Base-by-base conservation (phyloP, 2,888 invertebrate species). In the Sinhomidia bicolor region DNA sequence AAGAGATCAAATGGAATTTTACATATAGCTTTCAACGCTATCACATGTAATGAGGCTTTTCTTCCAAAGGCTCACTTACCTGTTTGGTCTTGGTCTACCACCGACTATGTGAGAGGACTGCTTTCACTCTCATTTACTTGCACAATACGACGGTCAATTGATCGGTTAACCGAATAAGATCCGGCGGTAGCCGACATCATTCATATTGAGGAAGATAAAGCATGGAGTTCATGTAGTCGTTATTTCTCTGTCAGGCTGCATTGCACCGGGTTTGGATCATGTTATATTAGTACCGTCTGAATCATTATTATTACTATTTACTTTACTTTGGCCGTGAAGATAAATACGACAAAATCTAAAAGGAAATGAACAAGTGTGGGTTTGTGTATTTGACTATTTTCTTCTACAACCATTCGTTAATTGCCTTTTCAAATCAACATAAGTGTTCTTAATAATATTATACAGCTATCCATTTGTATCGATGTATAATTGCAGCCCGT, bases 81-180 rank as follows among this genome's bases (percentile, higher is more conserved):
- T 65, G 14, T 23, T 17, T 65, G 1, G n/a, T 17, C 54, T 14
- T 14, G 6, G 60, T 12, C 10, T 12, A 12, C 60, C 17, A 17
- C 32, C 41, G 17, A 20, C n/a, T n/a, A n/a, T n/a, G n/a, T n/a
- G n/a, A n/a, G 32, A 17, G 17, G 41, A 47, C 68, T 82, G 9
- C 68, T 47, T 82, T 62, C 82, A 62, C 51, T 62, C 36, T 36
- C 6, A 5, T 44, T 47, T 47, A 76, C 20, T 47, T 6, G 41
- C 23, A 60, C 9, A 71, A 54, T 26, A 47, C 62, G 23, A 36
- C 54, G 29, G 71, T 54, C 71, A 74, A 76, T 79, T 65, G 68
- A 65, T 85, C 85, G 85, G 32, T 20, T 6, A 10, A 14, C 65
- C 85, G 79, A 79, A 32, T 54, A n/a, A 10, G 41, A 71, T 68